phyloP scores from a whole-genome alignment of 2,888 invertebrate species.

The Netelia inedita region DNA sequence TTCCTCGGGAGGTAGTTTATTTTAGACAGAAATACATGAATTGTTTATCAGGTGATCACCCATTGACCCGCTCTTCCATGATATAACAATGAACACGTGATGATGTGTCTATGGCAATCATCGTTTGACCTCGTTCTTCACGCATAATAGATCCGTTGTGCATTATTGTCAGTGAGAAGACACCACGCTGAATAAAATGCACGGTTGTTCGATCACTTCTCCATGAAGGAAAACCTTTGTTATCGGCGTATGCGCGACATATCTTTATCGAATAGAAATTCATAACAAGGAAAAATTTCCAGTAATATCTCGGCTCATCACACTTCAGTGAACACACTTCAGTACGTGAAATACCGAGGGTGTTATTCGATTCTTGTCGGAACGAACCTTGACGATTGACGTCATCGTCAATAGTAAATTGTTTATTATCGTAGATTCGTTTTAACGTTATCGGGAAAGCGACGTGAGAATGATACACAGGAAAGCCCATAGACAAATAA shows the following conservation, averaged over 20 bases:
- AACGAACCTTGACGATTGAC: too few species aligned
- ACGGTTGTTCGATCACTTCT: neutral
- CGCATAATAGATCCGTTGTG: conserved; percentile 46
- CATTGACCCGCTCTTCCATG: neutral
- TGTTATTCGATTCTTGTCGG: too few species aligned
- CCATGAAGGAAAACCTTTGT: neutral
- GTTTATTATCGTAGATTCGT: too few species aligned
- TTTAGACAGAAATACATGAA: neutral
- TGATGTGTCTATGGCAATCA: conserved; percentile 19
- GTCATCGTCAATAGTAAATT: too few species aligned
- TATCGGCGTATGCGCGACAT: neutral
- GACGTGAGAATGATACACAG: too few species aligned
- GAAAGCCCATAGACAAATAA: too few species aligned
- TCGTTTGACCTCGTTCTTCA: conserved; percentile 51
- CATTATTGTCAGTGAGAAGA: conserved; percentile 16
- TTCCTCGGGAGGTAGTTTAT: too few species aligned
- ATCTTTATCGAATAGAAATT: conserved; percentile 8
- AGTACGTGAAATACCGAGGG: too few species aligned
- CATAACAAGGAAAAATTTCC: conserved; percentile 2
- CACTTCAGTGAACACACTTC: neutral
- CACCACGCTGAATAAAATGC: neutral
- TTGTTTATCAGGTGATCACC: conserved; percentile 1
- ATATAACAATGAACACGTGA: neutral
- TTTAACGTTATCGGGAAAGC: too few species aligned
- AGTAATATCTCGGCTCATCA: conserved; percentile 24